These are phyloP conservation scores for Sarcophaga carnaria DNA, from an alignment of 2,888 invertebrate genomes.

Conservation along the genomic window DNA sequence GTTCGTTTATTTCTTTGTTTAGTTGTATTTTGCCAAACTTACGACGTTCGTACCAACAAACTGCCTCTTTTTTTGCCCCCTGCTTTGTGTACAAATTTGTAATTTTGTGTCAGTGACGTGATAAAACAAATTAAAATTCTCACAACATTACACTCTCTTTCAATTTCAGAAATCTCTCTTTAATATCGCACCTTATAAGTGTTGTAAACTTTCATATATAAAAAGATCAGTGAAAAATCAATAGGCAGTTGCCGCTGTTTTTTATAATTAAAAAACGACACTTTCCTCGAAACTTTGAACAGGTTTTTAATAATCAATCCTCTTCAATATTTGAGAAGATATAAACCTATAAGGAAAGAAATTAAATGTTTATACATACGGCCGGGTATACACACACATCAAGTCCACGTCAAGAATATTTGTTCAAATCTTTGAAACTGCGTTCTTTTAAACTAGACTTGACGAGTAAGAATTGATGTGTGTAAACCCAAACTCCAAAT, in stretches of 20 bases:
- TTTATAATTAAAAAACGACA: not conserved
- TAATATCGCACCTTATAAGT: constrained; percentile 17
- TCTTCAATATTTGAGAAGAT: too few relatives aligned
- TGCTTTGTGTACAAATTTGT: not conserved
- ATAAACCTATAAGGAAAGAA: too few relatives aligned
- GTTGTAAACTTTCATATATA: not conserved
- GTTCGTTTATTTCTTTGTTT: constrained; percentile 54
- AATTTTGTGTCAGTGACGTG: constrained; percentile 8
- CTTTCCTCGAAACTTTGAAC: not conserved
- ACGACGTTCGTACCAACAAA: constrained; percentile 38
- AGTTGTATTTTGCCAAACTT: constrained; percentile 40
- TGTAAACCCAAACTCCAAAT: too few relatives aligned
- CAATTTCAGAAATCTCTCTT: not conserved
- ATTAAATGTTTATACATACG: too few relatives aligned
- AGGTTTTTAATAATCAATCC: not conserved
- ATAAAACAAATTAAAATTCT: constrained; percentile 19
- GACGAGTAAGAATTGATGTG: too few relatives aligned
- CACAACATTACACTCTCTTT: not conserved
- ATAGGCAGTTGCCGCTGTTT: not conserved
- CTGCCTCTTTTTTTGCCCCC: not conserved
- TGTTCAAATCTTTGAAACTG: too few relatives aligned
- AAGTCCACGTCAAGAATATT: too few relatives aligned
- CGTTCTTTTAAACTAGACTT: too few relatives aligned
- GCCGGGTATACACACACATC: too few relatives aligned
- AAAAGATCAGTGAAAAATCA: not conserved